A percentile compares a stretch with the other conserved stretches of the same genome.
phyloP scores from a whole-genome alignment of 2,888 invertebrate species.

The Parelbella ahira region DNA sequence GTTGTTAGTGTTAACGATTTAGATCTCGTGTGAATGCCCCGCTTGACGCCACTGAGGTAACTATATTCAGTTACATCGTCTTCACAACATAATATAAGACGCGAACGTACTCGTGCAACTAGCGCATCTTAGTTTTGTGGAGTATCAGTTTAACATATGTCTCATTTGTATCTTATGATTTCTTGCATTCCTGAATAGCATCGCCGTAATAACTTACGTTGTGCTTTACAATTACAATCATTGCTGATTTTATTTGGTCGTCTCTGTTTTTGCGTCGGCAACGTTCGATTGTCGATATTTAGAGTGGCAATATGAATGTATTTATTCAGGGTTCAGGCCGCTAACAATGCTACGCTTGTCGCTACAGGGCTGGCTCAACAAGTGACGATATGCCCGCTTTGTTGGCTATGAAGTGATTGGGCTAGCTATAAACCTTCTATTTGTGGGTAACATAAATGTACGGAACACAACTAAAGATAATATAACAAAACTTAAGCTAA shows the following conservation, averaged over 20 bases:
- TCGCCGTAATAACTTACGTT: constrained; percentile 11
- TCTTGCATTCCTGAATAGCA: no score
- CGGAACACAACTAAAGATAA: no score
- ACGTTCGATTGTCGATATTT: constrained; percentile 66
- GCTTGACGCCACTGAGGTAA: constrained; percentile 21
- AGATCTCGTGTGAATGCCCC: constrained; percentile 35
- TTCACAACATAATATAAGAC: neutral
- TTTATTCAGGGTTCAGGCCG: constrained; percentile 77
- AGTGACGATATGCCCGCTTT: constrained; percentile 25
- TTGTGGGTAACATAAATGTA: no score
- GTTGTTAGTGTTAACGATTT: constrained; percentile 74
- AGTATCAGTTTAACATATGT: no score
- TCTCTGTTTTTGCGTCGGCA: constrained; percentile 30
- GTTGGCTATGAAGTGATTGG: constrained; percentile 21
- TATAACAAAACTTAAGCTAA: no score
- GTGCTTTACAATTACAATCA: constrained; percentile 19
- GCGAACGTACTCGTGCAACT: no score
- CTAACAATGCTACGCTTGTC: constrained; percentile 80
- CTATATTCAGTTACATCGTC: constrained; percentile 14
- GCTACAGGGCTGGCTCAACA: constrained; percentile 57
- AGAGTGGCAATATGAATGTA: constrained; percentile 80
- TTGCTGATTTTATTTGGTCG: constrained; percentile 19
- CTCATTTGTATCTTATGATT: no score
- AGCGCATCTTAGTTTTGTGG: no score
- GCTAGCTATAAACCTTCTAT: neutral